A percentile compares a stretch with the other conserved stretches of the same genome.
Conservation (phyloP, 2,113 vertebrate genomes). For the Casuarius casuarius region DNA sequence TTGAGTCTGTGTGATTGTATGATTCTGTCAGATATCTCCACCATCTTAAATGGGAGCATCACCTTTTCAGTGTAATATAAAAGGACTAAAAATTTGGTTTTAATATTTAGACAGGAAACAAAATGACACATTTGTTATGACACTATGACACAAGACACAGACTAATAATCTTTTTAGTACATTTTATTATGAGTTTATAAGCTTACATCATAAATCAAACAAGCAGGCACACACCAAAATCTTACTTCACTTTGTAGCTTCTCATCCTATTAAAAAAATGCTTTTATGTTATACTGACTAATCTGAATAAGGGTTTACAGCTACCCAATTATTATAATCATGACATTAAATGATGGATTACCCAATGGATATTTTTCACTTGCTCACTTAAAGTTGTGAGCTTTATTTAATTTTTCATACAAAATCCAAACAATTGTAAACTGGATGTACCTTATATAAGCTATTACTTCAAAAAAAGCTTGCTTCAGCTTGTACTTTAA, state of each 20-base stretch:
- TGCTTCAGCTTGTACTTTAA: constrained; percentile 46
- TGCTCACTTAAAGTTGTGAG: background rate
- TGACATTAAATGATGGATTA: background rate
- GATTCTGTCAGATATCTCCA: background rate
- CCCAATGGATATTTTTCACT: background rate
- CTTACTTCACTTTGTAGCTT: background rate
- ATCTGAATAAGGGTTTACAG: background rate
- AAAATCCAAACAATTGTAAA: constrained; percentile 6
- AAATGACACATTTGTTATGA: background rate
- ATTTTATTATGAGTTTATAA: background rate
- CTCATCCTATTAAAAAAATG: background rate
- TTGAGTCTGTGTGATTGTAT: background rate
- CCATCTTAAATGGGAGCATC: background rate
- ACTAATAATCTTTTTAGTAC: background rate
- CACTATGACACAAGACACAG: background rate
- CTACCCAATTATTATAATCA: background rate
- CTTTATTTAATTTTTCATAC: background rate
- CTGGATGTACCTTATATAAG: background rate
- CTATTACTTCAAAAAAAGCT: background rate
- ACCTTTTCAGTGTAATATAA: background rate
- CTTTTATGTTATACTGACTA: background rate
- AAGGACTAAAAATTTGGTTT: background rate
- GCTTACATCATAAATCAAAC: background rate
- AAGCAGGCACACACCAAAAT: background rate
- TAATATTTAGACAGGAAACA: background rate